Evolutionary conservation across 1,140 invertebrate species (phyloP), one percentile per base, ranked within the genome.

Genomic region (Mizuhopecten yessoensis): DNA sequence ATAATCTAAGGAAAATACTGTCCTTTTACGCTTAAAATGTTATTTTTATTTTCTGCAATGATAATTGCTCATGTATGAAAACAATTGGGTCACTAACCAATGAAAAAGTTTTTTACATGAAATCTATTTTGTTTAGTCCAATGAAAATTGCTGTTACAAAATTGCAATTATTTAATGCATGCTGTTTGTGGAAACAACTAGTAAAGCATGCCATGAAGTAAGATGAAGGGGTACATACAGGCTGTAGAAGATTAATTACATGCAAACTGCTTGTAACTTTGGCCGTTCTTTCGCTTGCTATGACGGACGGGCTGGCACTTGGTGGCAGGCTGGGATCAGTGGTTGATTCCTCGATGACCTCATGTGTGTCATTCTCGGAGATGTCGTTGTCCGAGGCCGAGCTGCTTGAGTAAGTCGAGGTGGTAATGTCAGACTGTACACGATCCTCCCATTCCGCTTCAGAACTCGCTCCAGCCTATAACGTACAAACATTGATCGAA

Each of bases 191-290:
- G 57, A 45, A 45, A 45, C 17, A 29, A 29, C 57, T 75, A 75
- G 0, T 75, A 0, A 75, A 29, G n/a, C 57, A 75, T 75, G 57
- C 57, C n/a, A 29, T 3, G 57, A 33, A 39, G 5, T 2, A 86
- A 90, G 34, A 45, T 23, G 29, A 36, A 87, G 11, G 13, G 36
- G 90, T 93, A 93, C 94, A 93, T 92, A 95, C 95, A 88, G 95
- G 94, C 34, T 95, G 95, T 39, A 96, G 91, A 13, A 96, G 90
- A 93, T 96, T 96, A 86, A 95, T 95, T 89, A 94, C 94, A 93
- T 96, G 94, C 17, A 95, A 45, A 86, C 91, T 94, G 49, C 91
- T 95, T 57, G 57, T 75, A 75, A 75, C 57, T 75, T 75, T 75
- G 2, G 57, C 5, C 1, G n/a, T 75, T 75, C 57, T 75, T n/a